Evolutionary conservation across 1,140 invertebrate genomes (phyloP), one percentile per base, ranked within the genome.

Genomic region (Himalopsyche phryganea): DNA sequence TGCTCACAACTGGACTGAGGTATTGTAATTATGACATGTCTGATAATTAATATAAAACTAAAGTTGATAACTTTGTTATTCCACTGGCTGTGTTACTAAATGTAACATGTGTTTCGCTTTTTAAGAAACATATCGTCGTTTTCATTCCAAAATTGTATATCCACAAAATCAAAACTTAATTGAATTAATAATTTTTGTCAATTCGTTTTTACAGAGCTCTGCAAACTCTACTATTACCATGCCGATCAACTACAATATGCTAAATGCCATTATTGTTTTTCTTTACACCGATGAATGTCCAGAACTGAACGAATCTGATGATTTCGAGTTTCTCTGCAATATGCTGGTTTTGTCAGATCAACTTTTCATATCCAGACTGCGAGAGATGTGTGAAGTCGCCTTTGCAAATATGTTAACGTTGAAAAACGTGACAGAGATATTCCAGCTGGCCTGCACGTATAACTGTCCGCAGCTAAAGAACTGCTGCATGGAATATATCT

Each of bases 261-360:
- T 89, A 17, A 70, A 82, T 50, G 77, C 81, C 11, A 69, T 89
- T 7, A 71, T 90, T 11, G 81, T 86, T 53, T 89, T 83, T 65
- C 63, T 89, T 0, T 90, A 90, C 66, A 81, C 81, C 0, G 86
- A 89, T 68, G 71, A 81, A 13, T 77, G 82, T 58, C 71, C 75
- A 11, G 70, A 77, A 65, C 60, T 85, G 1, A 62, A 77, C 65
- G 77, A 71, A 35, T 79, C 76, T 9, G 79, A 81, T 14, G 83
- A 87, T 66, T 68, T 79, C 13, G 76, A 79, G 54, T 77, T 74
- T 45, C 70, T 89, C 20, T 84, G 81, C 68, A 86, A 84, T 67
- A 76, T 88, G 47, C 69, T 90, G 5, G 81, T 88, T 13, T 77
- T 85, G 11, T 81, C 86, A 35, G 88, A 90, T 66, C 85, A 89